These are phyloP conservation scores for Crocidura indochinensis DNA, from an alignment of 2,797 vertebrate species.

Conservation along the genomic window DNA sequence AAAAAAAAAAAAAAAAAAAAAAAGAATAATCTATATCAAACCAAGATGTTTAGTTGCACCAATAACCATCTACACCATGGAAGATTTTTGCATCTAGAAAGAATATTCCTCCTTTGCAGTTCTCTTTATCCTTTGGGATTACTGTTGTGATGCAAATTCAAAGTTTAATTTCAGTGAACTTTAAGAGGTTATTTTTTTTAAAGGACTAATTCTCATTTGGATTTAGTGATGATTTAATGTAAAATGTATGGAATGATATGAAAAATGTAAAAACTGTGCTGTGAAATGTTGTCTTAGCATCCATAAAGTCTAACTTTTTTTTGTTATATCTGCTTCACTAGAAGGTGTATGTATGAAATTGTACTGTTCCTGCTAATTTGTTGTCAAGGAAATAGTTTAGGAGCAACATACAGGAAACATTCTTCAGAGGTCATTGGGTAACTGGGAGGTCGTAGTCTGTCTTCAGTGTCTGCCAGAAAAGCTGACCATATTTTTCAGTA, in stretches of 20 bases:
- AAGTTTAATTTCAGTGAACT: too few relatives aligned
- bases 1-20: too few relatives aligned
- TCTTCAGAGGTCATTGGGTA: conserved; percentile 52
- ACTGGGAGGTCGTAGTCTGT: conserved; percentile 21
- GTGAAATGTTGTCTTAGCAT: not conserved
- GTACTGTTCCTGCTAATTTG: conserved; percentile 28
- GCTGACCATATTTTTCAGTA: not conserved
- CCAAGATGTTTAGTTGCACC: too few relatives aligned
- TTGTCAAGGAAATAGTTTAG: conserved; percentile 25
- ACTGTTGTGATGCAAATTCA: too few relatives aligned
- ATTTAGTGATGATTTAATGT: conserved; percentile 12
- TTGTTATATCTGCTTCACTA: conserved; percentile 14
- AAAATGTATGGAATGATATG: not conserved
- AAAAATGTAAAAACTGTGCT: not conserved
- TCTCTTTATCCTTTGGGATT: too few relatives aligned
- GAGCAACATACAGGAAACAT: conserved; percentile 18
- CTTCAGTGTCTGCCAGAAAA: conserved; percentile 52
- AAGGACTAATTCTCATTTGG: conserved; percentile 44
- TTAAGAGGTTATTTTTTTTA: too few relatives aligned
- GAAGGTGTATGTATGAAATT: not conserved
- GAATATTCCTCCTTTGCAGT: too few relatives aligned
- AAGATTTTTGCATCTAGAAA: too few relatives aligned
- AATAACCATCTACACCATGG: too few relatives aligned
- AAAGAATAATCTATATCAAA: not conserved
- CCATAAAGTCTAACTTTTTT: conserved; percentile 30